Base-by-base conservation (phyloP, 1,140 invertebrate species). In the Hylaeus anthracinus region DNA sequence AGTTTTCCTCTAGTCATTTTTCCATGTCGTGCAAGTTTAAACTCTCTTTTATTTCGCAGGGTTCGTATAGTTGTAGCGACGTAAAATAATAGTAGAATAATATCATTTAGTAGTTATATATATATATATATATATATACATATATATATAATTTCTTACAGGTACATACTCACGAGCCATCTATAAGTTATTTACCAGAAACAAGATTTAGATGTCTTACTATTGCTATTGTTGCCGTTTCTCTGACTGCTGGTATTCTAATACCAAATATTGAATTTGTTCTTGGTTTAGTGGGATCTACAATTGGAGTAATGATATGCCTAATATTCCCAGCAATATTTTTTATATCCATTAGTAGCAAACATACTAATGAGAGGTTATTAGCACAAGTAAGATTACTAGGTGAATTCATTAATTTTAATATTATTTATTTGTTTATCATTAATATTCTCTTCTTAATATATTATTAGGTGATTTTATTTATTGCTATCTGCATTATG, bases 1-100 rank as follows among this genome's bases (percentile, higher is more conserved):
- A 99, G 98, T 91, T 99, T 99, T 94, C 99, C 98, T 12, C 94
- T 99, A 72, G 97, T 99, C 73, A 97, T 99, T 91, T 99, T 99
- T 94, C 98, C 99, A 10, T 99, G 98, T 91, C 94, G 99, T 80
- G 97, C 97, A 6, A 98, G 98, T 92, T 94, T 99, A 4, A 97
- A 98, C 93, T 99, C 98, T 0, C 95, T 99, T 67, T 91, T 99
- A 1, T 99, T 97, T 92, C 95, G 96, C 90, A 96, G 96, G 94
- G 98, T 98, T 95, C 92, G 90, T 89, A 86, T 79, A 43, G 6
- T n/a, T 6, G 26, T 10, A 26, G 5, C 39, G 8, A n/a, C 9
- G 26, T 26, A 26, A 8, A 26, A 8, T 73, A 37, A n/a, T 9
- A 73, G 43, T 51, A 55, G 39, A 45, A 39, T 37, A 10, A 12